Conservation (phyloP, 1,140 invertebrate species). For the Drosophila chauvacae region DNA sequence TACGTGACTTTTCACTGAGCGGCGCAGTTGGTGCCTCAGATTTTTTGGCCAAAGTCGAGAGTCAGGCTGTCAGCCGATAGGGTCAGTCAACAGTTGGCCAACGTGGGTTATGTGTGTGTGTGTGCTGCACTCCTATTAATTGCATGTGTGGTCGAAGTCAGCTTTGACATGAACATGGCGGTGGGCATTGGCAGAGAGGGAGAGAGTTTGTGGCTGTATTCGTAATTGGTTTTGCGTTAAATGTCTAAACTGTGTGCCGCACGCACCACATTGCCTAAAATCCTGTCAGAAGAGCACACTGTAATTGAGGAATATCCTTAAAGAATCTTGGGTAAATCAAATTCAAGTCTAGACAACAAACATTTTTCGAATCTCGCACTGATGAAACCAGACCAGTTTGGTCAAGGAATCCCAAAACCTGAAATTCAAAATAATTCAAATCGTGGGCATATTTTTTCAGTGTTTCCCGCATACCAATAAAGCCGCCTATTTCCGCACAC, state of each 20-base stretch:
- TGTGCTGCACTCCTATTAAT: constrained; percentile 59
- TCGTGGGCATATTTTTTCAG: not conserved
- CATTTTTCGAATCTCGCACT: not conserved
- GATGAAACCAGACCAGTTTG: not conserved
- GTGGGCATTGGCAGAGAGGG: constrained; percentile 22
- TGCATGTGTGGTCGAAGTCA: constrained; percentile 59
- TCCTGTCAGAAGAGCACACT: not conserved
- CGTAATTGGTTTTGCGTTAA: constrained; percentile 67
- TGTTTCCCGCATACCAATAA: not conserved
- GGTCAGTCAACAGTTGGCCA: constrained; percentile 76
- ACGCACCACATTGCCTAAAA: constrained; percentile 9
- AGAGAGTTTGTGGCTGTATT: constrained; percentile 33
- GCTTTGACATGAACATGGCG: constrained; percentile 63
- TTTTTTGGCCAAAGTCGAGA: constrained; percentile 37
- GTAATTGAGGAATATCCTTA: not conserved
- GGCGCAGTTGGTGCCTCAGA: constrained; percentile 58
- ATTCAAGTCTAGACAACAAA: not conserved
- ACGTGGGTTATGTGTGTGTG: not conserved
- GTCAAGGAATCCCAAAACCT: not conserved
- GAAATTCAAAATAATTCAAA: not conserved
- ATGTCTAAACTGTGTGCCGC: constrained; percentile 48
- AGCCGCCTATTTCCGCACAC: constrained; percentile 8
- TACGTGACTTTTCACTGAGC: constrained; percentile 78
- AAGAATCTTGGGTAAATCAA: not conserved
- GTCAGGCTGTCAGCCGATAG: constrained; percentile 38